Conservation (phyloP, 2,888 invertebrate species). For the Tenodera sinensis region DNA sequence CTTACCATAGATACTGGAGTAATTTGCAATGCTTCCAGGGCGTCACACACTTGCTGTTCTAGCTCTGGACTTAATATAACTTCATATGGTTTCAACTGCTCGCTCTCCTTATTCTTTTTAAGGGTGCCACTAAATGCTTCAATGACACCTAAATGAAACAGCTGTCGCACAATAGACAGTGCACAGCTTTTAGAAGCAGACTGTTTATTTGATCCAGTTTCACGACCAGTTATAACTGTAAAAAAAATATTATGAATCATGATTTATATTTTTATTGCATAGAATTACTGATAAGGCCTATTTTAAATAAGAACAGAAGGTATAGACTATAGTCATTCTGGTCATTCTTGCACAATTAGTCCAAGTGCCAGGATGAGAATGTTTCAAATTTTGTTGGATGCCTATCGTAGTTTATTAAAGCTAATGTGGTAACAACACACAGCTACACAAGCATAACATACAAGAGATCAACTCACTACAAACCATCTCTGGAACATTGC, state of each 20-base stretch:
- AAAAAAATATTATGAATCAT: not conserved
- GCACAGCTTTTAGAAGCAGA: slow-evolving; percentile 96
- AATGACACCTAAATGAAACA: slow-evolving; percentile 91
- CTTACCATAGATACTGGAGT: slow-evolving; percentile 30
- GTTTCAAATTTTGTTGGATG: no score
- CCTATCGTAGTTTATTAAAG: no score
- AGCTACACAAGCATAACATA: no score
- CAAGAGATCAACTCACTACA: no score
- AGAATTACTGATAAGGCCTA: not conserved
- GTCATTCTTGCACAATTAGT: no score
- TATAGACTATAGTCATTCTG: no score
- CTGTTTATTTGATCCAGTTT: slow-evolving; percentile 95
- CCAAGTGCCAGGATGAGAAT: no score
- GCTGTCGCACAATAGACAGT: slow-evolving; percentile 86
- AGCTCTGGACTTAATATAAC: slow-evolving; percentile 75
- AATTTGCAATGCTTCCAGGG: slow-evolving; percentile 46
- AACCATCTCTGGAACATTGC: no score
- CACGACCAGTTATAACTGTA: slow-evolving; percentile 62
- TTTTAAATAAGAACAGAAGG: no score
- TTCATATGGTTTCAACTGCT: slow-evolving; percentile 72
- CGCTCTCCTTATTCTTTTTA: slow-evolving; percentile 74
- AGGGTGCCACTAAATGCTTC: slow-evolving; percentile 82
- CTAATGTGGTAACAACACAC: no score
- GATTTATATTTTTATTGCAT: not conserved
- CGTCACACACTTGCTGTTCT: slow-evolving; percentile 55